These are phyloP conservation scores for Leucania comma DNA, from an alignment of 2,888 invertebrate genomes.

Conservation along the genomic window DNA sequence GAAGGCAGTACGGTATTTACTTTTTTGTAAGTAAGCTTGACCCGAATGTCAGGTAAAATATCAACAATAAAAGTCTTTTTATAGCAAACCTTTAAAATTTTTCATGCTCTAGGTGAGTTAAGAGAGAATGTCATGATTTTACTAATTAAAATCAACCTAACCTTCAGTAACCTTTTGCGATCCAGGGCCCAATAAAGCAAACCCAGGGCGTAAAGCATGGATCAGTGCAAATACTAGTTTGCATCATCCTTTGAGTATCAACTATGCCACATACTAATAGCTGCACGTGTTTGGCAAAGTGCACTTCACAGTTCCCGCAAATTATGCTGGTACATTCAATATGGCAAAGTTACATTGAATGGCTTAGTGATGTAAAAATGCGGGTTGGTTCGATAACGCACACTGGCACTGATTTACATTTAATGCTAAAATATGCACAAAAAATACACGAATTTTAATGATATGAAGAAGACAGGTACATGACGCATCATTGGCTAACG, in stretches of 20 bases:
- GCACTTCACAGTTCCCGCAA: constrained; percentile 20
- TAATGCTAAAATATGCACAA: neutral
- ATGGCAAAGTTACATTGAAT: constrained; percentile 38
- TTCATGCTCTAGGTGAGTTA: no score
- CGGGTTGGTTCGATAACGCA: constrained; percentile 24
- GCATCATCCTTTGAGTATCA: neutral
- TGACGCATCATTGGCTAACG: neutral
- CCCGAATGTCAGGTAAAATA: neutral
- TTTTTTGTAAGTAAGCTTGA: neutral
- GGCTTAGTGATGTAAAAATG: constrained; percentile 26
- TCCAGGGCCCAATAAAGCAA: neutral
- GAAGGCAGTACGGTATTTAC: neutral
- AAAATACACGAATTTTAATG: neutral
- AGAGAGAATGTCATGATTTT: no score
- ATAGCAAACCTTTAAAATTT: no score
- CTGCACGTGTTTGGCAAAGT: constrained; percentile 25
- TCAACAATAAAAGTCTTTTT: no score
- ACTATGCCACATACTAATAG: neutral
- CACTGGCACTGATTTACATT: neutral
- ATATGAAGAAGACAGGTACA: neutral
- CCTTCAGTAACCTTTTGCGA: no score
- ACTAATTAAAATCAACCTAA: no score
- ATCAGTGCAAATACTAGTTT: neutral
- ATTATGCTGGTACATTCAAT: constrained; percentile 54
- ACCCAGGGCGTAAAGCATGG: no score